Percentiles rank a stretch among this genome's conserved stretches.
These are phyloP conservation scores for Gallinago media DNA, from an alignment of 2,113 vertebrate species.

Conservation along the genomic window DNA sequence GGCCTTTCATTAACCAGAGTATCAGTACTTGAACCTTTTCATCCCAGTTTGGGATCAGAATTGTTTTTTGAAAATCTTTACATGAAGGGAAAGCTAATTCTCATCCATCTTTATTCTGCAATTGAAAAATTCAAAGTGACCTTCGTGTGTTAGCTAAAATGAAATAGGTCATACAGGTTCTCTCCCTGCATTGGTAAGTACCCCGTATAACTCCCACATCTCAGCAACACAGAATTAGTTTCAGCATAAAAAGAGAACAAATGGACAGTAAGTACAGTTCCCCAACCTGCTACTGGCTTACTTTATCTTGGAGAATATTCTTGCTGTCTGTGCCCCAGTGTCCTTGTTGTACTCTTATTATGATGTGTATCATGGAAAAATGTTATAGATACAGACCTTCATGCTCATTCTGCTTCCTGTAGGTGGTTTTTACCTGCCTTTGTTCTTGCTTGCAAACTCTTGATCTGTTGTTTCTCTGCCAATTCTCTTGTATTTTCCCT, in stretches of 20 bases:
- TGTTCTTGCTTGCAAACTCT: not conserved
- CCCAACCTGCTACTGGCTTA: not conserved
- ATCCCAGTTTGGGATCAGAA: not conserved
- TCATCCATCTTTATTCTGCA: not conserved
- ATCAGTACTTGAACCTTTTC: not conserved
- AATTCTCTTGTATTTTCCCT: not conserved
- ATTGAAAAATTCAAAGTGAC: not conserved
- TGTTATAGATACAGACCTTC: not conserved
- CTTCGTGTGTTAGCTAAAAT: not conserved
- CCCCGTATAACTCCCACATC: not conserved
- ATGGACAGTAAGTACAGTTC: not conserved
- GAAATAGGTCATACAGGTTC: not conserved
- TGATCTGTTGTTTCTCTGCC: not conserved
- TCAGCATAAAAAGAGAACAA: not conserved
- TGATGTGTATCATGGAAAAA: not conserved
- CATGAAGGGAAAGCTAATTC: not conserved
- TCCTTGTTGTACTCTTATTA: not conserved
- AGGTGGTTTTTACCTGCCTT: not conserved
- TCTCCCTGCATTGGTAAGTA: not conserved
- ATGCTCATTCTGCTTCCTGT: accelerated
- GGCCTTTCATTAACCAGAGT: not conserved
- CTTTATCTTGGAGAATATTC: not conserved
- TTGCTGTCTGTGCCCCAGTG: not conserved
- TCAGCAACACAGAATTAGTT: not conserved
- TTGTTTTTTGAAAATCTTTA: not conserved